Conservation (phyloP, 2,888 invertebrate species). For the Eucera pruinosa region DNA sequence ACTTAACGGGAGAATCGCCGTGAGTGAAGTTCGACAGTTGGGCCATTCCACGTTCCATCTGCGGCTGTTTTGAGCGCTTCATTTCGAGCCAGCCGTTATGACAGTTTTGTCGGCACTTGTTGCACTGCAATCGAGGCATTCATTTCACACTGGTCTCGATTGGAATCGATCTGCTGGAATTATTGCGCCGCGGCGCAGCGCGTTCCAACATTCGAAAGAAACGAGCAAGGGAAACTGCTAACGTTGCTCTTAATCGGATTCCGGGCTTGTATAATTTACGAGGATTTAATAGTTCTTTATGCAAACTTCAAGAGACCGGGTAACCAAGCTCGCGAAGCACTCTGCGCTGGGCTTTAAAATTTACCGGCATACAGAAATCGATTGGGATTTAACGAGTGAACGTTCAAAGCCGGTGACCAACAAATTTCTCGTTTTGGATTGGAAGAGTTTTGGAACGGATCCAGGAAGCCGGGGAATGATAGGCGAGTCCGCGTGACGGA, state of each 20-base stretch:
- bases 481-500: not conserved
- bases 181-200: not conserved
- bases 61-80: slow-evolving; percentile 28
- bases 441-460: not conserved
- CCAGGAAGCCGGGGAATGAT: not conserved
- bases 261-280: not conserved
- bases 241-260: not conserved
- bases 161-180: not conserved
- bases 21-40: slow-evolving; percentile 32
- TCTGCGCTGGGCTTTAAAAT: too few species aligned
- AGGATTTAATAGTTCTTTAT: too few species aligned
- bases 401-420: not conserved
- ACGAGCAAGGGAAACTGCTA: not conserved
- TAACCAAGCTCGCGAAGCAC: too few species aligned
- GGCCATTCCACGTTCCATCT: slow-evolving; percentile 1
- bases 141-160: slow-evolving; percentile 26
- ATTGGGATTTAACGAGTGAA: not conserved
- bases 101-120: slow-evolving; percentile 55
- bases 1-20: slow-evolving; percentile 6
- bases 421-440: not conserved
- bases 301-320: too few species aligned
- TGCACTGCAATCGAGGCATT: slow-evolving; percentile 36
- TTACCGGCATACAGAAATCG: not conserved
- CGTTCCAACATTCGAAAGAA: slow-evolving; percentile 3
- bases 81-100: slow-evolving; percentile 17